Evolutionary conservation across 2,113 vertebrate genomes (phyloP).

Genomic region (Sebastes fasciatus): DNA sequence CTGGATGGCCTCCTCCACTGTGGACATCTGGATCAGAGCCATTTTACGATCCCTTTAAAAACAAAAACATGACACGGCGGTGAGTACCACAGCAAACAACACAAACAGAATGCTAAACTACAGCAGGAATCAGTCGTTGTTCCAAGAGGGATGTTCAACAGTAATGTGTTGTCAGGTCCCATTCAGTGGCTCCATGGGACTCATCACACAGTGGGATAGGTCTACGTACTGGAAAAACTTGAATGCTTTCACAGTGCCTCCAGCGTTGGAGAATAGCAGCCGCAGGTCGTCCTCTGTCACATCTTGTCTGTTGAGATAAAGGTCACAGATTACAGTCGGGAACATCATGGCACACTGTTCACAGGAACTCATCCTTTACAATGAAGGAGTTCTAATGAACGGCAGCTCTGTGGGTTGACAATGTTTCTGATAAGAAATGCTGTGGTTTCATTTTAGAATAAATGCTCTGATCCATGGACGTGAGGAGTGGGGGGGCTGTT

Average conservation of each 20-base stretch:
- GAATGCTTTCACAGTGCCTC: constrained; percentile 97
- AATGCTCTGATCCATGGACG: no score
- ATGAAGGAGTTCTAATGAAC: background rate
- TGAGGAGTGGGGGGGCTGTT: no score
- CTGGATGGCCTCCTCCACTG: constrained; percentile 97
- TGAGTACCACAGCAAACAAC: background rate
- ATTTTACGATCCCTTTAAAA: constrained; percentile 96
- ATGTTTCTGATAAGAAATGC: background rate
- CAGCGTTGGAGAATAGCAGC: constrained; percentile 95
- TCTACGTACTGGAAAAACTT: constrained; percentile 98
- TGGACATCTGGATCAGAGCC: constrained; percentile 98
- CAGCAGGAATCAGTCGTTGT: background rate
- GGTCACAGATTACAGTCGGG: constrained; percentile 14
- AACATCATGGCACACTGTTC: background rate
- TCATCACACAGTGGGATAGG: background rate
- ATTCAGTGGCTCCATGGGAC: no score
- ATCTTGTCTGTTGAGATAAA: constrained; percentile 87
- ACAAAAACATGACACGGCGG: background rate
- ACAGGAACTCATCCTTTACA: background rate
- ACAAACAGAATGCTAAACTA: background rate
- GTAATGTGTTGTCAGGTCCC: background rate
- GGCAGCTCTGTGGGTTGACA: background rate
- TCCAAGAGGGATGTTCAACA: background rate
- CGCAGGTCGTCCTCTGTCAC: constrained; percentile 95
- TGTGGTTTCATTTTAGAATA: no score